Percentiles rank a stretch among this genome's conserved stretches.
Evolutionary conservation across 1,140 invertebrate species (phyloP).

Genomic region (Sesamia nonagrioides): DNA sequence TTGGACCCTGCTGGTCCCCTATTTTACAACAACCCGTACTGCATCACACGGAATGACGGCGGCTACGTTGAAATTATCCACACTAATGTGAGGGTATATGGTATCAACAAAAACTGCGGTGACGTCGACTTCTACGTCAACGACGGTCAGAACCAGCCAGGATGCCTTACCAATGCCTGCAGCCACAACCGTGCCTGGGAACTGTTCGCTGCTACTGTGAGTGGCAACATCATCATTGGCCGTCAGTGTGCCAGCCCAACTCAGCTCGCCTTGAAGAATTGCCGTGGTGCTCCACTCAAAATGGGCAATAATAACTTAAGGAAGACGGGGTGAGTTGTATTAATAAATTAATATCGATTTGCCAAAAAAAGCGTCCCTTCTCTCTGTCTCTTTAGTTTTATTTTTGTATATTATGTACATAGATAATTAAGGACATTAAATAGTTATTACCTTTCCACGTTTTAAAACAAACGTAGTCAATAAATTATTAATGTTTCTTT

Average conservation of each 20-base stretch:
- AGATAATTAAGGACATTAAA: too few species aligned
- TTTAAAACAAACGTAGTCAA: too few species aligned
- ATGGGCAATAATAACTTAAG: conserved; percentile 72
- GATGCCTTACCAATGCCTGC: conserved; percentile 87
- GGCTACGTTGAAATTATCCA: conserved; percentile 91
- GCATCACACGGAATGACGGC: conserved; percentile 77
- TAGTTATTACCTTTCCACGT: too few species aligned
- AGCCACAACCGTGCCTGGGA: conserved; percentile 89
- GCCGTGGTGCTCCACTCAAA: conserved; percentile 58
- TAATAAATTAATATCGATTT: not conserved
- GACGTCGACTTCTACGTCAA: conserved; percentile 94
- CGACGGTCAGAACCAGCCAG: conserved; percentile 88
- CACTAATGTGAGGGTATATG: conserved; percentile 88
- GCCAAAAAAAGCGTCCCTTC: too few species aligned
- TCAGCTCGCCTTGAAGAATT: conserved; percentile 66
- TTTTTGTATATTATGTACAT: too few species aligned
- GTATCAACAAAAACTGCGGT: conserved; percentile 84
- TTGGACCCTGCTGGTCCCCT: conserved; percentile 68
- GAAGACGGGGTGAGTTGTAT: conserved; percentile 67
- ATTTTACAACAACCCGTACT: conserved; percentile 58
- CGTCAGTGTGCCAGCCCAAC: conserved; percentile 55
- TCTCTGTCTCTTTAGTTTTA: too few species aligned
- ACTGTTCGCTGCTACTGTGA: conserved; percentile 87
- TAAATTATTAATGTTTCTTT: too few species aligned
- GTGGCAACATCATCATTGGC: conserved; percentile 68